These are phyloP conservation scores for Buathra laborator DNA, from an alignment of 2,888 invertebrate genomes.

Conservation along the genomic window DNA sequence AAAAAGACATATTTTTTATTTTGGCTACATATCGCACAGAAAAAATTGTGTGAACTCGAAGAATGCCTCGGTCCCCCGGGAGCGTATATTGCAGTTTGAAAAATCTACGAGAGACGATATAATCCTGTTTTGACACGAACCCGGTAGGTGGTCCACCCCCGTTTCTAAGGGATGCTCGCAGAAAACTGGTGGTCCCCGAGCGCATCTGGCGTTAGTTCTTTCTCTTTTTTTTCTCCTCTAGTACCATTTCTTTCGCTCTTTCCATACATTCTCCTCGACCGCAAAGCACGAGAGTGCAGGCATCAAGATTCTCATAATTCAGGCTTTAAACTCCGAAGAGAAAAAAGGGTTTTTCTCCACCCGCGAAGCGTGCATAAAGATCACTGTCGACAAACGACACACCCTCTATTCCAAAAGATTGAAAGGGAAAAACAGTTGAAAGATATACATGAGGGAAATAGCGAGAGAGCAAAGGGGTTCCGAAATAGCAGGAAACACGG, in stretches of 20 bases:
- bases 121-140: conserved; percentile 80
- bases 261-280: conserved; percentile 1
- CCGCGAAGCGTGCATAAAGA: conserved; percentile 43
- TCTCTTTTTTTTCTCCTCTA: conserved; percentile 50
- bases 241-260: conserved; percentile 34
- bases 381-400: conserved; percentile 61
- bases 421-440: conserved; percentile 50
- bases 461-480: conserved; percentile 21
- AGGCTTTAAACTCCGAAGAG: conserved; percentile 52
- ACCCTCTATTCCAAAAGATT: conserved; percentile 48
- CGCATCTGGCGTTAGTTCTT: conserved; percentile 74
- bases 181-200: conserved; percentile 68
- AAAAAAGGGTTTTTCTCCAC: conserved; percentile 60
- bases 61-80: not conserved
- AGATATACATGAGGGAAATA: conserved; percentile 29
- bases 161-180: conserved; percentile 63
- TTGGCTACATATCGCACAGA: no score
- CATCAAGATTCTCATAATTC: conserved; percentile 76
- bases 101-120: conserved; percentile 70
- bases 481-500: conserved; percentile 24
- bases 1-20: no score
- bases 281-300: conserved; percentile 34
- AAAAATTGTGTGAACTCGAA: not conserved
- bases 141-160: conserved; percentile 76
- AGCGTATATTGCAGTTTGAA: conserved; percentile 44